phyloP scores from a whole-genome alignment of 2,888 invertebrate species.

The Cataglyphis cursor region DNA sequence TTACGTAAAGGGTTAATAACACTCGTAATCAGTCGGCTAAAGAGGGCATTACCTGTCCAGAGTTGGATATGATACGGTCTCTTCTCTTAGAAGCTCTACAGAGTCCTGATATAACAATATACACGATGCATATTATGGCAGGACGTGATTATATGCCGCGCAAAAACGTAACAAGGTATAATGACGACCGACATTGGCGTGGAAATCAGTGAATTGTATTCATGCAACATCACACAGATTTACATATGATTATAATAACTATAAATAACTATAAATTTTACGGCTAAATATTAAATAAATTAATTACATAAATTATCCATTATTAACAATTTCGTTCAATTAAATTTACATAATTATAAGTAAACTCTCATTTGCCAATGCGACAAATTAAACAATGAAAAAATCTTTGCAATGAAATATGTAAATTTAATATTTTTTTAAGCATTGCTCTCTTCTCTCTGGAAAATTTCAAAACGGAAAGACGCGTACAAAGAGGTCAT shows the following conservation, averaged over 20 bases:
- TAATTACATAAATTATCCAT: background rate
- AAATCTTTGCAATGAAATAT: background rate
- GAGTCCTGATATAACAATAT: slow-evolving; percentile 80
- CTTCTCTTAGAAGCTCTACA: slow-evolving; percentile 52
- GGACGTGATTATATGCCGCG: slow-evolving; percentile 81
- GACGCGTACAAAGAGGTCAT: slow-evolving; percentile 57
- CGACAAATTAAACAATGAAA: background rate
- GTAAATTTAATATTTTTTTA: background rate
- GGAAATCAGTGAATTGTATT: slow-evolving; percentile 44
- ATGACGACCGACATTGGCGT: slow-evolving; percentile 57
- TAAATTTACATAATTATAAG: background rate
- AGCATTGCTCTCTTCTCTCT: background rate
- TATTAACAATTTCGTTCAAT: background rate
- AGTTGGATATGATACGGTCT: slow-evolving; percentile 32
- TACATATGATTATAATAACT: background rate
- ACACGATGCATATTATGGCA: slow-evolving; percentile 79
- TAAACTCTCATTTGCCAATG: background rate
- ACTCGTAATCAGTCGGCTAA: slow-evolving; percentile 59
- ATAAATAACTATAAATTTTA: background rate
- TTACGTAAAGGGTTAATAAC: slow-evolving; percentile 64
- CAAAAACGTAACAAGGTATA: slow-evolving; percentile 84
- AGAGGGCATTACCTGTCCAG: slow-evolving; percentile 60
- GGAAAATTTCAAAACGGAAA: slow-evolving; percentile 25
- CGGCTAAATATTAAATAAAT: background rate
- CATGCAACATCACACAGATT: background rate